Evolutionary conservation across 2,113 vertebrate genomes (phyloP).

Genomic region (Aleadryas rufinucha): DNA sequence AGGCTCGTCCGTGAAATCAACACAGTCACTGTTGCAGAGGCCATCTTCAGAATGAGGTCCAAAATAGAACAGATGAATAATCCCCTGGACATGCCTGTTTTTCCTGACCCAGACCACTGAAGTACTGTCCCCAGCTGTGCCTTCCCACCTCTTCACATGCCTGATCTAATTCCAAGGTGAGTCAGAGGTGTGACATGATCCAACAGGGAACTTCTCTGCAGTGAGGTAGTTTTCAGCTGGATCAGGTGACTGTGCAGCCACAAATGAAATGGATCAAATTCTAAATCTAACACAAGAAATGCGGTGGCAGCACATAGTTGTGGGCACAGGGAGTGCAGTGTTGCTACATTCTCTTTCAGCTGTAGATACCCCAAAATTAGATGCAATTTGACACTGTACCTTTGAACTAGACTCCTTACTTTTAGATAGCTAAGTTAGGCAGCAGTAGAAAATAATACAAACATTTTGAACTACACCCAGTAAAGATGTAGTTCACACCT

Average conservation of each 20-base stretch:
- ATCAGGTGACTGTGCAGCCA: conserved; percentile 4
- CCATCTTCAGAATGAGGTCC: background rate
- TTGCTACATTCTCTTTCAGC: background rate
- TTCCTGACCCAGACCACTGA: background rate
- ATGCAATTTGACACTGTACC: background rate
- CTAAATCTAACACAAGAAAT: background rate
- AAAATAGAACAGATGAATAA: conserved; percentile 17
- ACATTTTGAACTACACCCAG: background rate
- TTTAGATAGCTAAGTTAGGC: background rate
- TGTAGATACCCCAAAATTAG: conserved; percentile 26
- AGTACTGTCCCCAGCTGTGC: background rate
- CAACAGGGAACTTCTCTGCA: background rate
- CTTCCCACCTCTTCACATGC: background rate
- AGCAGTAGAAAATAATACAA: background rate
- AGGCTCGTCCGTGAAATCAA: background rate
- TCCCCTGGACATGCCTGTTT: background rate
- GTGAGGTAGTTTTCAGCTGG: background rate
- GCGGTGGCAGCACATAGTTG: conserved; percentile 31
- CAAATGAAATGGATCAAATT: conserved; percentile 23
- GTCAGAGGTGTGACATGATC: background rate
- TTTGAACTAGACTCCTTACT: background rate
- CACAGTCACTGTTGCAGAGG: background rate
- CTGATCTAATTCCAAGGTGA: conserved; percentile 16
- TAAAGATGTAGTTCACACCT: background rate
- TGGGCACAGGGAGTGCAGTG: background rate